Percentiles rank a stretch among this genome's conserved stretches.
Evolutionary conservation across 2,888 invertebrate genomes (phyloP).

Genomic region (Anarsia innoxiella): DNA sequence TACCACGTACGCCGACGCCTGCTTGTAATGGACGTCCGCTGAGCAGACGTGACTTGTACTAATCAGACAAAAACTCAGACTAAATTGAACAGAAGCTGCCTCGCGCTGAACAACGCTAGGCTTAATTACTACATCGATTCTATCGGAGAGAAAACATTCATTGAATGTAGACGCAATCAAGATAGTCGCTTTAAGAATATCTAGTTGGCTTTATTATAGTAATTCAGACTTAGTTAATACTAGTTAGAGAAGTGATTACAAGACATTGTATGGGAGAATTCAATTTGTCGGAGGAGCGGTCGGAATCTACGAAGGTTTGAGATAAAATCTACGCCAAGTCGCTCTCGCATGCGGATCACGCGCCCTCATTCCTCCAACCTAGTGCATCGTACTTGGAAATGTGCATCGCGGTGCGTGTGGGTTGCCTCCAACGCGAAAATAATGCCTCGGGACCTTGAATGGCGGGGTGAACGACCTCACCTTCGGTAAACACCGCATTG

Average conservation of each 20-base stretch:
- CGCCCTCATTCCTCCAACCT: slow-evolving; percentile 60
- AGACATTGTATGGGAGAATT: slow-evolving; percentile 41
- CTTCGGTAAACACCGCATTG: slow-evolving; percentile 48
- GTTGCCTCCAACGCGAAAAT: slow-evolving; percentile 50
- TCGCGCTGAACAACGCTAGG: slow-evolving; percentile 18
- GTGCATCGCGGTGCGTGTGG: slow-evolving; percentile 56
- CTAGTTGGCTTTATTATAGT: slow-evolving; percentile 24
- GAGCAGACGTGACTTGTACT: background rate
- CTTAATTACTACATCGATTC: slow-evolving; percentile 16
- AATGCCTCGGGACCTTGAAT: slow-evolving; percentile 56
- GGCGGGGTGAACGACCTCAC: slow-evolving; percentile 55
- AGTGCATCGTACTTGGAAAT: slow-evolving; percentile 65
- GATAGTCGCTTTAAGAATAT: slow-evolving; percentile 11
- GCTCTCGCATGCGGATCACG: slow-evolving; percentile 63
- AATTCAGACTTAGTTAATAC: slow-evolving; percentile 28
- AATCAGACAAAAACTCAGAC: slow-evolving; percentile 7
- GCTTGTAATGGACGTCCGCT: slow-evolving; percentile 32
- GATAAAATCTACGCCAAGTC: slow-evolving; percentile 55
- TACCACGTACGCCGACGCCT: slow-evolving; percentile 20
- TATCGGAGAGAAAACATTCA: too few relatives aligned
- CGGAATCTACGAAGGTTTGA: slow-evolving; percentile 40
- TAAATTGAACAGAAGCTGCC: slow-evolving; percentile 26
- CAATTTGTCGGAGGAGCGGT: slow-evolving; percentile 44
- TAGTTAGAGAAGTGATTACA: slow-evolving; percentile 40
- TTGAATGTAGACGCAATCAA: slow-evolving; percentile 18